Conservation (phyloP, 2,797 vertebrate genomes). For the Pantherophis vulpinus region DNA sequence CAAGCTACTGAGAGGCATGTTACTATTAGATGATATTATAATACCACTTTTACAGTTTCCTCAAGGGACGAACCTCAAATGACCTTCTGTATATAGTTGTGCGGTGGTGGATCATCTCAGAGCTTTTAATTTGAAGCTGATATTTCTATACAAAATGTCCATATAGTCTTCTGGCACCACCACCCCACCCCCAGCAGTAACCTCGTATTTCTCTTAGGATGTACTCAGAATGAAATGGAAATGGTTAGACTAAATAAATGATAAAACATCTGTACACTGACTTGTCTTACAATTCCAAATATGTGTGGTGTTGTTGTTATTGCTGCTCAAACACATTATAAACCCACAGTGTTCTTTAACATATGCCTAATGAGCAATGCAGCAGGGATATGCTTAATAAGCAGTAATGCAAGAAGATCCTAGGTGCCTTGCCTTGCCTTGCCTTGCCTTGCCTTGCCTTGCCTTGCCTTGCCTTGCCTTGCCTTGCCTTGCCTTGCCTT, state of each 20-base stretch:
- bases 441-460: not conserved
- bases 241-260: not conserved
- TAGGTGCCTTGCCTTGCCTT: not conserved
- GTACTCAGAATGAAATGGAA: not conserved
- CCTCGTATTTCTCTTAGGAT: not conserved
- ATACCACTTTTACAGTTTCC: not conserved
- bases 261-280: not conserved
- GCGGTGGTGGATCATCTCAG: not conserved
- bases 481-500: not conserved
- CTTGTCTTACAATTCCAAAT: not conserved
- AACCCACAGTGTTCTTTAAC: not conserved
- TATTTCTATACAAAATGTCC: not conserved
- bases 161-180: not conserved
- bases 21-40: not conserved
- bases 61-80: not conserved
- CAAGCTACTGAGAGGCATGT: not conserved
- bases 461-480: not conserved
- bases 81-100: not conserved
- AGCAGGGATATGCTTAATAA: not conserved
- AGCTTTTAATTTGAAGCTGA: not conserved
- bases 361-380: not conserved
- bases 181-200: not conserved
- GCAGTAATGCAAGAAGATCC: not conserved
- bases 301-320: not conserved
- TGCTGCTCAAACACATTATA: not conserved